Evolutionary conservation across 2,888 invertebrate species (phyloP).

Genomic region (Andrena trimmerana): DNA sequence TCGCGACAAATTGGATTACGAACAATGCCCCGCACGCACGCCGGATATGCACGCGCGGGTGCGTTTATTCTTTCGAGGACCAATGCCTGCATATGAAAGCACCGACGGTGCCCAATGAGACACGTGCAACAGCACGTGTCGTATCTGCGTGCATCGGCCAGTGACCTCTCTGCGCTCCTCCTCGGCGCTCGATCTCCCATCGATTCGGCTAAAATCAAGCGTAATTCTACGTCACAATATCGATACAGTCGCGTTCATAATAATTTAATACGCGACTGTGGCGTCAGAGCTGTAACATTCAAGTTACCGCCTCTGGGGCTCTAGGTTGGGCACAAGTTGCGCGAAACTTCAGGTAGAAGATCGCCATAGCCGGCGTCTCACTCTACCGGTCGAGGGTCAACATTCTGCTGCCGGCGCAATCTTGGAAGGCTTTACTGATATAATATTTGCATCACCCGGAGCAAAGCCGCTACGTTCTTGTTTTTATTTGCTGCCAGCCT

Average conservation of each 20-base stretch:
- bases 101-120: conserved; percentile 33
- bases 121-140: conserved; percentile 65
- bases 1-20: conserved; percentile 57
- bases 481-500: neutral
- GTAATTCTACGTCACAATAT: neutral
- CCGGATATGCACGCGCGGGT: conserved; percentile 56
- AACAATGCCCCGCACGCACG: conserved; percentile 36
- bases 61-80: conserved; percentile 58
- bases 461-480: neutral
- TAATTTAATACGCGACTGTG: neutral
- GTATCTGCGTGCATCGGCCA: conserved; percentile 42
- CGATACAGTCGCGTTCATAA: neutral
- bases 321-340: neutral
- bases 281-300: too few relatives aligned
- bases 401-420: neutral
- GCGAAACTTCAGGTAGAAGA: neutral
- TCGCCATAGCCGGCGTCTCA: neutral
- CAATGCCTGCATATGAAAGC: conserved; percentile 37
- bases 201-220: neutral
- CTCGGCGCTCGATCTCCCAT: conserved; percentile 8
- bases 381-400: neutral
- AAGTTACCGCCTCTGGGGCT: too few relatives aligned
- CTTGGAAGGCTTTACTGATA: neutral
- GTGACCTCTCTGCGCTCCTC: conserved; percentile 41
- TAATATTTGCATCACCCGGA: neutral